Percentiles rank a stretch among this genome's conserved stretches.
Conservation (phyloP, 2,888 invertebrate species). For the Furcula furcula region DNA sequence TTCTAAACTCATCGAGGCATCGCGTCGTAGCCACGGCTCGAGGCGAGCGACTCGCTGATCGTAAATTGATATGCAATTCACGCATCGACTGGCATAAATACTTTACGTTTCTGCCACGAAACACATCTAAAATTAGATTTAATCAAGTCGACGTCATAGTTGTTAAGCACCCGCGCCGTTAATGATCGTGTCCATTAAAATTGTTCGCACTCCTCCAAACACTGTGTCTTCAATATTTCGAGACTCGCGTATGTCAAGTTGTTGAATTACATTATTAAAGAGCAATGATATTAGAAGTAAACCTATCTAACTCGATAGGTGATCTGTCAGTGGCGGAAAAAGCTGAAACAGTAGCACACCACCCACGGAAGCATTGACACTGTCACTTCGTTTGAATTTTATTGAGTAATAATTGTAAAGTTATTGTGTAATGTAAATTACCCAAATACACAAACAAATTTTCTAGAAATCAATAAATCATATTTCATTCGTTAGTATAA, state of each 20-base stretch:
- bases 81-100: constrained; percentile 3
- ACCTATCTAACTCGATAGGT: too few relatives aligned
- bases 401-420: too few relatives aligned
- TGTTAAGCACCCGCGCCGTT: constrained; percentile 11
- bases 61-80: constrained; percentile 15
- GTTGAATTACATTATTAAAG: constrained; percentile 5
- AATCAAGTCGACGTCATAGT: constrained; percentile 13
- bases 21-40: constrained; percentile 9
- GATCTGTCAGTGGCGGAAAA: too few relatives aligned
- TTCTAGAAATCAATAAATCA: too few relatives aligned
- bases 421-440: too few relatives aligned
- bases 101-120: constrained; percentile 8
- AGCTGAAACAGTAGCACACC: too few relatives aligned
- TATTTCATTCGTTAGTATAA: too few relatives aligned
- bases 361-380: too few relatives aligned
- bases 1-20: constrained; percentile 12
- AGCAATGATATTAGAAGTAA: background rate
- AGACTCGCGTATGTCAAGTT: constrained; percentile 11
- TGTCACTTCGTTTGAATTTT: too few relatives aligned
- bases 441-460: too few relatives aligned
- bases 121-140: constrained; percentile 13
- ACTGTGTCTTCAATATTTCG: constrained; percentile 6
- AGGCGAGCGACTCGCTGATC: constrained; percentile 8
- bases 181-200: constrained; percentile 23
- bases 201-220: constrained; percentile 12